Evolutionary conservation across 2,888 invertebrate genomes (phyloP), one percentile per base, ranked within the genome.

Genomic region (Volucella inanis): DNA sequence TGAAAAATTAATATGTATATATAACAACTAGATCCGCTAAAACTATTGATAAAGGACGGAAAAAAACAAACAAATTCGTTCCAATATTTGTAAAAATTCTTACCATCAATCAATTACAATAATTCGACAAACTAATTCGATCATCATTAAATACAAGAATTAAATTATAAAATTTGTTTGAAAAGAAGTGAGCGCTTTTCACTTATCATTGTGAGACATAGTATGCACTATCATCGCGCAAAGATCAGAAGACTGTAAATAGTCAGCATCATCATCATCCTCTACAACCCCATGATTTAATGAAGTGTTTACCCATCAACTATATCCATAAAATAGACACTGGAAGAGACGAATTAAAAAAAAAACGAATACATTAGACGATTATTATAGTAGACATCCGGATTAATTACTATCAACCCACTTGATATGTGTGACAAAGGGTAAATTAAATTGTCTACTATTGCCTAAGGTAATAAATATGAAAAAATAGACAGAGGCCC

Each of bases 261-360:
- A 31, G 31, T 31, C 31, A n/a, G 31, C 22, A 38, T 6, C 12
- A 31, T 55, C 22, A 38, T 6, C 12, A 31, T 55, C 31, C 64
- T 1, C 64, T 9, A 50, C 52, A 12, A 67, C 22, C 65, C 67
- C n/a, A 43, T 54, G n/a, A 67, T 31, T 41, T 54, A 68, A 55
- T 68, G 39, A 70, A 59, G 49, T 57, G 57, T 70, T 59, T 59
- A 70, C 70, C 57, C 57, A 70, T 59, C 57, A 49, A 45, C 54
- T 67, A 43, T 31, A 31, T 6, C 3, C 22, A 22, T 22, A 22
- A 31, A 67, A 67, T 43, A 67, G 41, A 54, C 52, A 52, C 22
- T 67, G 52, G n/a, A 70, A 70, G 47, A 70, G 57, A 47, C 57
- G 47, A 57, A 57, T 47, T 39, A 47, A 57, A 39, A 57, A 57